Evolutionary conservation across 2,797 vertebrate genomes (phyloP), one percentile per base, ranked within the genome.

Genomic region (Sebastes minor): DNA sequence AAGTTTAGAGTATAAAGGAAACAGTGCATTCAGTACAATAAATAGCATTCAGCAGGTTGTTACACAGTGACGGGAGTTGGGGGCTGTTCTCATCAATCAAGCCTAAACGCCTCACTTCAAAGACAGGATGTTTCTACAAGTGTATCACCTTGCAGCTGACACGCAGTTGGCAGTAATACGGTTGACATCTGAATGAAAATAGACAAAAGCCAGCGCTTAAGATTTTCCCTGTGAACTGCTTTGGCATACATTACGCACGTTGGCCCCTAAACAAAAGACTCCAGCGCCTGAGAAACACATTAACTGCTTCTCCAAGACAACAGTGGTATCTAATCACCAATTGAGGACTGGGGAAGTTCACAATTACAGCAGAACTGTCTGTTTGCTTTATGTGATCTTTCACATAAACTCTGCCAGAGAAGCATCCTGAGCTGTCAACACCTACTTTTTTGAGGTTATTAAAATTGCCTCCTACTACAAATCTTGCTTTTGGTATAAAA

Each of bases 121-220:
- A 83, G 68, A 81, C 63, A 52, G 27, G 71, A 77, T 70, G 70
- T 78, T 74, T 78, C 81, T 76, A 70, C 65, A 69, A 72, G 63
- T 71, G 77, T 28, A 79, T 83, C 76, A 86, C 82, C 80, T 84
- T 74, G n/a, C 80, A 80, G 76, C 75, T 83, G 83, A 88, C 80
- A 81, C 5, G 20, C 27, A 78, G 80, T 32, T 91, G 85, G 78
- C 86, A 89, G 80, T 27, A 61, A 57, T 20, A 42, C 20, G 11
- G 32, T n/a, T 22, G 66, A 75, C 60, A 71, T 76, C 46, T 22
- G 61, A 91, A 87, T 80, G 74, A 89, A 89, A 85, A 81, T 33
- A 77, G 78, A 83, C 78, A 78, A 70, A 88, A 80, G 33, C 52
- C 71, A 87, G 77, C 57, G 72, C 67, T 83, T 65, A 1, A 49